Base-by-base conservation (phyloP, 2,113 vertebrate species). In the Pica pica region DNA sequence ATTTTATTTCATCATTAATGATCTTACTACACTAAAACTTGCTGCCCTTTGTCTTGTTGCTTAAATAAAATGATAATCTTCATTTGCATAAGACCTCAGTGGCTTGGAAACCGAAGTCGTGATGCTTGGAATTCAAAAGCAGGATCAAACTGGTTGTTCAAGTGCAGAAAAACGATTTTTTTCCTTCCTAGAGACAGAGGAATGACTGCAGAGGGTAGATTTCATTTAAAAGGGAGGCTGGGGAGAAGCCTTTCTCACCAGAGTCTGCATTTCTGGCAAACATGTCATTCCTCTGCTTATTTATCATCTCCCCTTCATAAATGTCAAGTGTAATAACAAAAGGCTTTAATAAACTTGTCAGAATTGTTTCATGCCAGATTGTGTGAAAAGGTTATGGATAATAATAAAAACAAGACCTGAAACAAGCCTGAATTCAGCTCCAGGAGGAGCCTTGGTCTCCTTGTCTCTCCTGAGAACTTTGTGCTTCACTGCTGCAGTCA, bases 291-390 rank as follows among this genome's bases (percentile, higher is more conserved):
- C 27, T 81, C 64, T 82, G 74, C 87, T 96, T 97, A 94, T 97
- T 96, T 96, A 94, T 94, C 94, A 92, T 94, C 87, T 86, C 87
- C 87, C 87, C 73, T 97, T 90, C 94, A 64, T 91, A 97, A 96
- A 97, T 95, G 95, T 96, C 97, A 95, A 94, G 56, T 92, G 59
- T 81, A 93, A 97, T 95, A 97, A 97, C 93, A 90, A 95, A 95
- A 95, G 82, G 71, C 93, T 97, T 96, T 96, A 97, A 97, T 97
- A 96, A 97, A 95, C 87, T 91, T 95, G 97, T 97, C 97, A 97
- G 90, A 84, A 81, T 90, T 93, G 93, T 93, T 97, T 87, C 91
- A 53, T 87, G 91, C 94, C 89, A 90, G 79, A 88, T 68, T 64
- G 90, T 87, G 37, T 88, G 97, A 97, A 97, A 97, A 97, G 96